These are phyloP conservation scores for Acanthurus leucopareius DNA, from an alignment of 2,797 vertebrate genomes.

Conservation along the genomic window DNA sequence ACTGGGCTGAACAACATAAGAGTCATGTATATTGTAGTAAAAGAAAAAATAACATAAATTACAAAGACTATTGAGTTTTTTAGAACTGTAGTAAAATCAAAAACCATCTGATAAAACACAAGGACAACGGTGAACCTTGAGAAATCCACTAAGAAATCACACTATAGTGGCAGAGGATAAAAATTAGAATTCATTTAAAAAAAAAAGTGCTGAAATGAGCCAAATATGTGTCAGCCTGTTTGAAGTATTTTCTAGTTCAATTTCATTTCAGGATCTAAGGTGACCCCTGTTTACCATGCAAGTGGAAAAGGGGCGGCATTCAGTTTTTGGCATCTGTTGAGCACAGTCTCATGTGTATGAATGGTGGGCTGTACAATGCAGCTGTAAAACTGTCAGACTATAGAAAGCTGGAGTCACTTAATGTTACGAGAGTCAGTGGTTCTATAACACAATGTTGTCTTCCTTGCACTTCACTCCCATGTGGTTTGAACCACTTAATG, in stretches of 20 bases:
- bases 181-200: neutral
- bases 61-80: neutral
- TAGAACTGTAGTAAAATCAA: constrained; percentile 14
- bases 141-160: constrained; percentile 6
- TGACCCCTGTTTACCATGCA: constrained; percentile 47
- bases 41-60: constrained; percentile 5
- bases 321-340: constrained; percentile 46
- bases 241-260: constrained; percentile 8
- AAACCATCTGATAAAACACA: constrained; percentile 25
- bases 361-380: constrained; percentile 69
- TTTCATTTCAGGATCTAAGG: constrained; percentile 34
- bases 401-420: constrained; percentile 72
- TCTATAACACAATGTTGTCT: constrained; percentile 59
- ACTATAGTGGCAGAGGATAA: neutral
- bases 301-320: neutral
- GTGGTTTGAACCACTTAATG: constrained; percentile 67
- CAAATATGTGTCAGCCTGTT: constrained; percentile 6
- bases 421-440: constrained; percentile 59
- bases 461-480: constrained; percentile 53
- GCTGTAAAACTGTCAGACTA: constrained; percentile 75
- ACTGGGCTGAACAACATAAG: neutral
- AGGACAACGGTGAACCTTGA: constrained; percentile 18
- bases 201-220: neutral
- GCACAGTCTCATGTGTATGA: constrained; percentile 52
- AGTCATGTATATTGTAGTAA: constrained; percentile 1